Base-by-base conservation (phyloP, 2,113 vertebrate genomes). In the Diphyllodes magnificus region DNA sequence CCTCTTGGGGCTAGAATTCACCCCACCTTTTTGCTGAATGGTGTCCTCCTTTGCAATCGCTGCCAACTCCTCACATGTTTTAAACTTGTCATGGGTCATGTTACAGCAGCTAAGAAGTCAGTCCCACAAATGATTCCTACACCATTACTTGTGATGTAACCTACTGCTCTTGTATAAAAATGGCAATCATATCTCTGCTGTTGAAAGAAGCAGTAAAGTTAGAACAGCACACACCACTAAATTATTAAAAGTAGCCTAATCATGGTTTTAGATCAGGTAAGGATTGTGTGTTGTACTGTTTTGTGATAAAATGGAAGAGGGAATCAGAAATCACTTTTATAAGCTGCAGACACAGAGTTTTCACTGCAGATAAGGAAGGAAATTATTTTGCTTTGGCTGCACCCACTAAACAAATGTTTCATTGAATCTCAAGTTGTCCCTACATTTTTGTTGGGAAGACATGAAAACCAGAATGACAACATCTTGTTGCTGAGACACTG, bases 11-110 rank as follows among this genome's bases (percentile, higher is more conserved):
- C 23, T 91, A 50, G 33, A 92, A 90, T 60, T 66, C 66, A 86
- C 87, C 76, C 93, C 86, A 92, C 91, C 82, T 96, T 86, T 76
- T 77, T 88, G 49, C n/a, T 92, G 69, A 86, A 33, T 49, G 28
- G 9, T 82, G 45, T 94, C 61, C 61, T 86, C 63, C 42, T 86
- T 56, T 86, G 39, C 56, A 94, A 21, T 64, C 0, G 0, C 22
- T 82, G 60, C 82, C 69, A 96, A 4, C 10, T 87, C 47, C 39
- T 91, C 33, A 68, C 13, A 15, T 90, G 68, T 57, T 88, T 90
- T 92, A 85, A 92, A 59, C 28, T 80, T 85, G 50, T 40, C 1
- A 0, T 15, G 33, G 51, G 17, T 66, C 45, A 57, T 37, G 18
- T 86, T 86, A 81, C 76, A 54, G 13, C 27, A 68, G 54, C 50